Base-by-base conservation (phyloP, 2,888 invertebrate species). In the Andrena flavipes region DNA sequence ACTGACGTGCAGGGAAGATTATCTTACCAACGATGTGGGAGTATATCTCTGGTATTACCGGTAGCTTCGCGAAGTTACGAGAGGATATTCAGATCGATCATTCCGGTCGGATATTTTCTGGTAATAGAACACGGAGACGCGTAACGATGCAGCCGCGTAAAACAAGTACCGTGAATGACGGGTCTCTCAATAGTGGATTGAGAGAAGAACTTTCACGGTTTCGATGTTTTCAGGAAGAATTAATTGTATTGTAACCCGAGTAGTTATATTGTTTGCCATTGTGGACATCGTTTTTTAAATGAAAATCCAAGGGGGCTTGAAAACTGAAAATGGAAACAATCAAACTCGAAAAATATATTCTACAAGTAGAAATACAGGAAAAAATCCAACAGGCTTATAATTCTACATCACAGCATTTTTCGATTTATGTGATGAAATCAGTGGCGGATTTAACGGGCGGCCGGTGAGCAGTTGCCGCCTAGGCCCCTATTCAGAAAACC, bases 71-170 rank as follows among this genome's bases (percentile, higher is more conserved):
- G 49, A 74, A 67, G 68, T 65, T 80, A 70, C 63, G 65, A 74
- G 69, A 80, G 70, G 70, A 80, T 76, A 82, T 76, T 82, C 71
- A 62, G 54, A 76, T 76, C 69, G 74, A 82, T 76, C 83, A 69
- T 76, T 67, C 56, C 67, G 76, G 63, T 75, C 76, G 82, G 82
- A 72, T 82, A 71, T 81, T 82, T 82, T 75, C 75, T 80, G 48
- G 80, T 80, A 80, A 80, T 72, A 67, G 80, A 71, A 68, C 80
- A 54, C 29, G 63, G 67, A 71, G 33, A 2, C 49, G 80, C 67
- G 56, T 80, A 80, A 80, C 67, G 80, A 80, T 63, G 72, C 72
- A 59, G 51, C 71, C 69, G 29, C 49, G 33, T 23, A 30, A 56
- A 75, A 65, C n/a, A 62, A 67, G 51, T 51, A 49, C 71, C 54